Base-by-base conservation (phyloP, 1,140 invertebrate species). In the Amphibalanus amphitrite region DNA sequence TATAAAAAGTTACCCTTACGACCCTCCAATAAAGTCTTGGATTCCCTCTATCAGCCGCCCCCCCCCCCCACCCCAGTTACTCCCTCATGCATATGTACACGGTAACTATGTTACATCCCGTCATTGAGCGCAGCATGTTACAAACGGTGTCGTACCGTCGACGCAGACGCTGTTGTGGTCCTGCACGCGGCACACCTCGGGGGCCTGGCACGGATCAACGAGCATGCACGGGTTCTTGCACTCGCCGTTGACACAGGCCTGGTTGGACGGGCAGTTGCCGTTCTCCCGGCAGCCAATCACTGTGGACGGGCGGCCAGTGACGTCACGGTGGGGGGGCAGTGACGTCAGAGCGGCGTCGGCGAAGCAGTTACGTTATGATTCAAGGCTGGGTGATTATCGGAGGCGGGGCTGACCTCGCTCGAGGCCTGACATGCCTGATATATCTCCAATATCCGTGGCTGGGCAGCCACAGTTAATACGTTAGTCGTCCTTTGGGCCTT, bases 241-340 rank as follows among this genome's bases (percentile, higher is more conserved):
- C 75, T 91, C 89, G 29, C 86, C 87, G 76, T 92, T 92, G 29
- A 92, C 81, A 76, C 92, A 95, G 70, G 89, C 87, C 78, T 91
- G 73, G 64, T 73, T 87, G 67, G 88, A 86, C 71, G 87, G 85
- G 77, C 92, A 95, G 78, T 93, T 90, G 0, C 87, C 87, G 77
- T 93, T 86, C 0, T 85, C 83, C 69, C 86, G 84, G 77, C 91
- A 95, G 69, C 91, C 90, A 29, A 91, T 28, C 65, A 67, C 65
- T 67, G 65, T 25, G 65, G 10, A 59, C n/a, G 13, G 47, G 47
- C 17, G 47, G 47, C 47, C 47, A 59, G 47, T 59, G 47, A 59
- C 47, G 47, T 59, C 47, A 59, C 47, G 47, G 13, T 13, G 10
- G 47, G 47, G n/a, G n/a, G n/a, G 47, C 47, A 20, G 47, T 59